Evolutionary conservation across 2,113 vertebrate genomes (phyloP).

Genomic region (Cavia aperea): DNA sequence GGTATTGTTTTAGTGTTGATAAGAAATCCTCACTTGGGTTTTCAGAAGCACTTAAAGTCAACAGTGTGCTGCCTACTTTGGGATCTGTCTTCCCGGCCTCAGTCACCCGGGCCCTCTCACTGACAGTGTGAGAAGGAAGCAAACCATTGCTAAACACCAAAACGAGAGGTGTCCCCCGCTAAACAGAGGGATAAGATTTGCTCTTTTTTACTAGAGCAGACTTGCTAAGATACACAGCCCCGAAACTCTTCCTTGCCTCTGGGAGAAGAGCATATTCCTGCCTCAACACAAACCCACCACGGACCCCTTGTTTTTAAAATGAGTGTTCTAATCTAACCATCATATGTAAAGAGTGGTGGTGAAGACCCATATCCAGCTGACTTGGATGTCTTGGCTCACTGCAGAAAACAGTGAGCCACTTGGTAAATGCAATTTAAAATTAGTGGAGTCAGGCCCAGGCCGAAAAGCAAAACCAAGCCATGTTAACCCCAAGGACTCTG

Average conservation of each 20-base stretch:
- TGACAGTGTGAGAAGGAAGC: background rate
- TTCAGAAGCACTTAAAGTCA: background rate
- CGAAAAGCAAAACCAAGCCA: constrained; percentile 44
- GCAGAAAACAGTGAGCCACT: constrained; percentile 43
- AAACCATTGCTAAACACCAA: background rate
- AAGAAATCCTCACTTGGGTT: background rate
- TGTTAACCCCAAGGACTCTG: constrained; percentile 53
- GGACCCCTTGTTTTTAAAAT: constrained; percentile 33
- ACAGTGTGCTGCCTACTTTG: background rate
- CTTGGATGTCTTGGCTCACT: constrained; percentile 17
- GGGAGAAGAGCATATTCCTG: background rate
- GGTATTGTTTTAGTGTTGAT: background rate
- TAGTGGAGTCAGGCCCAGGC: constrained; percentile 36
- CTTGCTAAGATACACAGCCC: background rate
- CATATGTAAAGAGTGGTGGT: constrained; percentile 21
- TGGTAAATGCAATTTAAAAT: constrained; percentile 52
- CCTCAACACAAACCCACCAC: background rate
- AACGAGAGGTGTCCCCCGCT: background rate
- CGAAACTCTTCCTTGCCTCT: background rate
- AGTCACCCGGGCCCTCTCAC: background rate
- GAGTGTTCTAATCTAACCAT: background rate
- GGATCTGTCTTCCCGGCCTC: background rate
- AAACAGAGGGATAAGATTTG: background rate
- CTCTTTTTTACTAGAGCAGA: background rate
- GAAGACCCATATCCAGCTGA: constrained; percentile 26